A percentile compares a stretch with the other conserved stretches of the same genome.
phyloP scores from a whole-genome alignment of 2,113 vertebrate species.

The Sinocyclocheilus anshuiensis region DNA sequence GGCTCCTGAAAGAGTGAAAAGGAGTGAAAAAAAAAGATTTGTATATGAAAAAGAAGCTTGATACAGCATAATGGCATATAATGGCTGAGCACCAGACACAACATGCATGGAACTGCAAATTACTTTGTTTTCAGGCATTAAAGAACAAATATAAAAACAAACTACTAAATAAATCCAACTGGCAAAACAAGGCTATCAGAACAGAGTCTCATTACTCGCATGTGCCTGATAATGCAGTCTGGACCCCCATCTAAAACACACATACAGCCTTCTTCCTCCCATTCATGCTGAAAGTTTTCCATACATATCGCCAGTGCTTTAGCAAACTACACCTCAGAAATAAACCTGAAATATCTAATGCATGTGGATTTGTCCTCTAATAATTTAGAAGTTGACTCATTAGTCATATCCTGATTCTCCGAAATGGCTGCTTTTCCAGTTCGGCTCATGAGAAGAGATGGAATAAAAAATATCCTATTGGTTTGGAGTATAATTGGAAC shows the following conservation, averaged over 20 bases:
- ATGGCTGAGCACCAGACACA: background rate
- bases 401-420: background rate
- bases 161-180: background rate
- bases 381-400: background rate
- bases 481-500: background rate
- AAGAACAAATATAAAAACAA: background rate
- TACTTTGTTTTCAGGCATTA: background rate
- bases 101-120: constrained; percentile 14
- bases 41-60: background rate
- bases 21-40: constrained; percentile 72
- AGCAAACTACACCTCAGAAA: background rate
- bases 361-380: background rate
- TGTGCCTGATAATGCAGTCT: background rate
- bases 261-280: background rate
- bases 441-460: background rate
- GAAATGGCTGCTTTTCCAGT: background rate
- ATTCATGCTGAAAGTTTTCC: background rate
- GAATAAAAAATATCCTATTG: background rate
- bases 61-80: background rate
- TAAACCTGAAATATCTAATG: background rate
- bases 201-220: background rate
- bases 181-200: background rate
- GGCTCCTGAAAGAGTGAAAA: constrained; percentile 80
- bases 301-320: background rate
- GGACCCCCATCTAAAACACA: background rate